Evolutionary conservation across 2,797 vertebrate genomes (phyloP).

Genomic region (Chelon auratus): DNA sequence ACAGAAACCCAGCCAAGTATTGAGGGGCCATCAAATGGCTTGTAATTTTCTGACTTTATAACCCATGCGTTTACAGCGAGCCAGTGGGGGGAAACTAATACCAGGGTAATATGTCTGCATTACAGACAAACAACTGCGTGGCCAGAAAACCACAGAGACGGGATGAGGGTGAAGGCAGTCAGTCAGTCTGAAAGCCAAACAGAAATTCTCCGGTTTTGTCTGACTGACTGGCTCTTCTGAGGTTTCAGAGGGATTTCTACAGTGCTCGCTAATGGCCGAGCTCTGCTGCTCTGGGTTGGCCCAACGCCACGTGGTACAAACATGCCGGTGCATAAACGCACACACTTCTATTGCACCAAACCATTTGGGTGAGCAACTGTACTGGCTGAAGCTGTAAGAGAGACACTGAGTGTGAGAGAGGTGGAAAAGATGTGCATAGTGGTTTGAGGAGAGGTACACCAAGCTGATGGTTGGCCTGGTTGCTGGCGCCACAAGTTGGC

Average conservation of each 20-base stretch:
- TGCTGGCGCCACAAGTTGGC: too few species aligned
- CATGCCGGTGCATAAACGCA: constrained; percentile 3
- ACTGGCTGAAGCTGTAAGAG: constrained; percentile 33
- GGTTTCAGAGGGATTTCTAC: constrained; percentile 63
- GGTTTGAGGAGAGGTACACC: too few species aligned
- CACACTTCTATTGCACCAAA: constrained; percentile 9
- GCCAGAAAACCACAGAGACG: constrained; percentile 34
- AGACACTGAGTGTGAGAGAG: background rate
- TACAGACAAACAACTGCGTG: constrained; percentile 25
- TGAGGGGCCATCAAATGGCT: background rate
- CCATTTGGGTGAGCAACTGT: background rate
- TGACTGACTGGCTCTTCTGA: constrained; percentile 56
- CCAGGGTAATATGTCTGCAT: constrained; percentile 5
- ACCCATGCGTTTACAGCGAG: background rate
- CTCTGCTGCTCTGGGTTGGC: constrained; percentile 48
- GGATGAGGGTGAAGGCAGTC: constrained; percentile 24
- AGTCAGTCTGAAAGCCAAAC: constrained; percentile 34
- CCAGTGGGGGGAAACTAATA: constrained; percentile 4
- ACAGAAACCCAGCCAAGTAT: too few species aligned
- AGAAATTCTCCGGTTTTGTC: constrained; percentile 44
- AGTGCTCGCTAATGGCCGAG: constrained; percentile 54
- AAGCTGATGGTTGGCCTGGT: too few species aligned
- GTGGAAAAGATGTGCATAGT: too few species aligned
- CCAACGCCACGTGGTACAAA: constrained; percentile 34
- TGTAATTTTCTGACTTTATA: constrained; percentile 1